Conservation (phyloP, 2,888 invertebrate species). For the Dascillus cervinus region DNA sequence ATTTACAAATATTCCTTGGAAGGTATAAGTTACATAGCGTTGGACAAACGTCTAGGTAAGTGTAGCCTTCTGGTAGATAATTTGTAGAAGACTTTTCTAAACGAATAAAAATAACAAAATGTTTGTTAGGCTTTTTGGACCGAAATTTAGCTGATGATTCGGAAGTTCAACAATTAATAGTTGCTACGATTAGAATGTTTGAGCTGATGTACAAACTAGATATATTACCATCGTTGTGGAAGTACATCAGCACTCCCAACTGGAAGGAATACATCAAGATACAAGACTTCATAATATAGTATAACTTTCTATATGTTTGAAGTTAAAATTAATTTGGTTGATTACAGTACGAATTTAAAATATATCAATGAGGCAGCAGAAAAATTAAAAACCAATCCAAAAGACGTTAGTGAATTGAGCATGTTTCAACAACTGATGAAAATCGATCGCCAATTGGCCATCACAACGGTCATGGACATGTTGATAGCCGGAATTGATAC, state of each 20-base stretch:
- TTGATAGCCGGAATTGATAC: slow-evolving; percentile 65
- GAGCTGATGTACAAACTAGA: slow-evolving; percentile 32
- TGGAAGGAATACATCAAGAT: slow-evolving; percentile 33
- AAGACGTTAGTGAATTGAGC: slow-evolving; percentile 47
- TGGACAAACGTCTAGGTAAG: slow-evolving; percentile 34
- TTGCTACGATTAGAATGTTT: slow-evolving; percentile 28
- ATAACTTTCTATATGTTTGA: no score
- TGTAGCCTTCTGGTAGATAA: neutral
- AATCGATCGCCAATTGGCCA: slow-evolving; percentile 53
- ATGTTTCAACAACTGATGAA: slow-evolving; percentile 56
- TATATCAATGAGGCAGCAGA: slow-evolving; percentile 27
- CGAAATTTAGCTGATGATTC: slow-evolving; percentile 30
- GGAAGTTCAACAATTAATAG: slow-evolving; percentile 40
- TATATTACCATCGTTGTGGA: slow-evolving; percentile 34
- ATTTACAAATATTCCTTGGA: slow-evolving; percentile 58
- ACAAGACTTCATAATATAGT: slow-evolving; percentile 41
- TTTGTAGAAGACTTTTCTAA: no score
- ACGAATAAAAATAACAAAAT: no score
- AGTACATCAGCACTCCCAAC: slow-evolving; percentile 27
- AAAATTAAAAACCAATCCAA: slow-evolving; percentile 23
- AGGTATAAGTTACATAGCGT: slow-evolving; percentile 41
- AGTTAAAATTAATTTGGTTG: neutral
- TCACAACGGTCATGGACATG: slow-evolving; percentile 63
- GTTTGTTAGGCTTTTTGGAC: slow-evolving; percentile 41
- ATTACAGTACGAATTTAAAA: slow-evolving; percentile 25